phyloP scores from a whole-genome alignment of 1,140 invertebrate species.

The Chlorops oryzae region DNA sequence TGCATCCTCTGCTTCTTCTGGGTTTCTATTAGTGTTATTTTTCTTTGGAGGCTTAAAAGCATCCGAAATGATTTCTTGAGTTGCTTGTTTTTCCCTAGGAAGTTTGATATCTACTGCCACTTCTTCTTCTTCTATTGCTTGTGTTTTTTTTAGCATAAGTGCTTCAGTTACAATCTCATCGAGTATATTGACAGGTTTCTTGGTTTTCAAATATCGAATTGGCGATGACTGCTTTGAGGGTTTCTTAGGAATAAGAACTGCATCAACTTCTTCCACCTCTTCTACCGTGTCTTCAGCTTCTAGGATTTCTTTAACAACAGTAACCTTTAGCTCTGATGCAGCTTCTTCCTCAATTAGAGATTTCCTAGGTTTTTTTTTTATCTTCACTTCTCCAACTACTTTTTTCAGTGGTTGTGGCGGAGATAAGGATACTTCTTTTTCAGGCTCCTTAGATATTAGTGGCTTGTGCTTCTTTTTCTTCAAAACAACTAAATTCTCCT shows the following conservation, averaged over 20 bases:
- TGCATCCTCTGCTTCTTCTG: constrained; percentile 49
- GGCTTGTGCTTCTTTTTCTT: constrained; percentile 30
- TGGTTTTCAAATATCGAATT: constrained; percentile 28
- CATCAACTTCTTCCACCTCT: constrained; percentile 21
- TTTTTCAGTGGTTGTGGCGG: constrained; percentile 33
- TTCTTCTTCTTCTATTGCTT: constrained; percentile 34
- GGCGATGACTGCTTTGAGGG: constrained; percentile 18
- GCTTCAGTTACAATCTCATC: constrained; percentile 42
- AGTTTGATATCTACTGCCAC: constrained; percentile 39
- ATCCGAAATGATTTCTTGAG: constrained; percentile 37
- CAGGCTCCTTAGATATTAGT: constrained; percentile 34
- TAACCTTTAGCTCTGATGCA: constrained; percentile 31
- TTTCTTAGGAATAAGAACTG: constrained; percentile 21
- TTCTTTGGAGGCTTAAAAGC: constrained; percentile 37
- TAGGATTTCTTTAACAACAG: constrained; percentile 31
- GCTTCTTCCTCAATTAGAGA: constrained; percentile 25
- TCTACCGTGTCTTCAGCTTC: constrained; percentile 28
- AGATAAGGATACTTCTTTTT: constrained; percentile 34
- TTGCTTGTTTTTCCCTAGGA: constrained; percentile 25
- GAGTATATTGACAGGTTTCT: constrained; percentile 27
- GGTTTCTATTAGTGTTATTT: constrained; percentile 45
- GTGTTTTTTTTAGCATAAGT: constrained; percentile 40
- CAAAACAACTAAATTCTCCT: constrained; percentile 29
- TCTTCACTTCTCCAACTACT: constrained; percentile 39
- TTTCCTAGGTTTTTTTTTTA: constrained; percentile 34